Evolutionary conservation across 2,113 vertebrate species (phyloP).

Genomic region (Pao palembangensis): DNA sequence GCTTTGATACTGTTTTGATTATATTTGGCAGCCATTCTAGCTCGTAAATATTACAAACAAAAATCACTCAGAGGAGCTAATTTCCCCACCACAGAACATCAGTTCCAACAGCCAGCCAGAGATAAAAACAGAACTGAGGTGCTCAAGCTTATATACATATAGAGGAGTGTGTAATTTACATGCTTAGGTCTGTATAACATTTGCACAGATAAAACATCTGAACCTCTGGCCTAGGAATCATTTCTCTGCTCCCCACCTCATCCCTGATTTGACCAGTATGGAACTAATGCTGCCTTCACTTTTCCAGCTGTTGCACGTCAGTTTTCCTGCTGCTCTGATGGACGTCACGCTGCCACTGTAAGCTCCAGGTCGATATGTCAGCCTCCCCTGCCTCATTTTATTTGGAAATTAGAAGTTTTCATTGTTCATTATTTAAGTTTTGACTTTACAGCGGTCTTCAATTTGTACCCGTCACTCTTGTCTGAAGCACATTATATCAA

Average conservation of each 20-base stretch:
- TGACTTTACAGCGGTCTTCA: conserved; percentile 59
- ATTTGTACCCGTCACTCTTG: conserved; percentile 48
- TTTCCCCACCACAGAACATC: neutral
- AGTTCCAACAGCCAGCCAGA: too few relatives aligned
- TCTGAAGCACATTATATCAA: conserved; percentile 46
- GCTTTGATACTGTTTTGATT: neutral
- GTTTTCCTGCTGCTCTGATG: conserved; percentile 40
- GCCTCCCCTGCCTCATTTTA: conserved; percentile 40
- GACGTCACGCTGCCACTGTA: conserved; percentile 28
- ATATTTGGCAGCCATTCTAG: neutral
- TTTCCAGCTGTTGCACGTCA: conserved; percentile 34
- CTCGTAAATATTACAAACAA: neutral
- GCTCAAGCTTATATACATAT: too few relatives aligned
- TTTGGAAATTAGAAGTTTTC: conserved; percentile 57
- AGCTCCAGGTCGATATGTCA: conserved; percentile 40
- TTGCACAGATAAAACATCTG: neutral
- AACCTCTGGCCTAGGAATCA: conserved; percentile 2
- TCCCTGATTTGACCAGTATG: conserved; percentile 35
- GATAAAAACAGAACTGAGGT: too few relatives aligned
- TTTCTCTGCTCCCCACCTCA: conserved; percentile 26
- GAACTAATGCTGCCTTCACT: conserved; percentile 22
- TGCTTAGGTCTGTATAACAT: neutral
- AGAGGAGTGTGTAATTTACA: neutral
- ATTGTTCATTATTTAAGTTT: conserved; percentile 65
- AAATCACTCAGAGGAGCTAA: neutral